Evolutionary conservation across 2,113 vertebrate species (phyloP), one percentile per base, ranked within the genome.

Genomic region (Rhizomys pruinosus): DNA sequence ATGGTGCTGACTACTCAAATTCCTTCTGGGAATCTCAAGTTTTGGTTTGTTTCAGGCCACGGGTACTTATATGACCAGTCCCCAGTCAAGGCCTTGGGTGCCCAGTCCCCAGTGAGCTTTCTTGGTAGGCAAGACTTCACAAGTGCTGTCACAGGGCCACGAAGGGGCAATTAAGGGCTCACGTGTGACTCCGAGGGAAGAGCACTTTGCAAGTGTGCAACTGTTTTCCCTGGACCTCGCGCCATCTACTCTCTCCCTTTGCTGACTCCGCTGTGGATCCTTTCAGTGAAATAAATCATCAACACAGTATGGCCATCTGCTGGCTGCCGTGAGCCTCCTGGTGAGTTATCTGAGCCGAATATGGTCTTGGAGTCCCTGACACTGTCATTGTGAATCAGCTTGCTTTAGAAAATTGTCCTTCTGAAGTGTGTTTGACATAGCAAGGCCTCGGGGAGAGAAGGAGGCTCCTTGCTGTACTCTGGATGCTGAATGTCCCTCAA

Each of bases 131-230:
- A 52, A 47, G 0, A 7, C 16, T 42, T 44, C 42, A 29, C 29
- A 15, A 0, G 0, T 19, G 69, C 6, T 3, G 5, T 66, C 79
- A 37, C 16, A 9, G 27, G n/a, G 25, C 42, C 23, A 2, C 37
- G 74, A 13, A 7, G 80, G 8, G 37, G 79, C 34, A 59, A 23
- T 29, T 34, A 52, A n/a, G 72, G 1, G 0, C 22, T 15, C 6
- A 47, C 0, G 27, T 17, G 57, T 42, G 86, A 47, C 63, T 76
- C 42, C 13, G 5, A 1, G 0, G 3, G 71, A 25, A 52, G n/a
- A 13, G 22, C 44, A 5, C 2, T 29, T 89, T 8, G 59, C 34
- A 34, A 32, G 74, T 84, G 8, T 6, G 47, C 22, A 19, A 55
- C 66, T 17, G 68, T 11, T 25, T 47, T n/a, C 82, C 80, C 73